Base-by-base conservation (phyloP, 2,113 vertebrate species). In the Vulpes lagopus region DNA sequence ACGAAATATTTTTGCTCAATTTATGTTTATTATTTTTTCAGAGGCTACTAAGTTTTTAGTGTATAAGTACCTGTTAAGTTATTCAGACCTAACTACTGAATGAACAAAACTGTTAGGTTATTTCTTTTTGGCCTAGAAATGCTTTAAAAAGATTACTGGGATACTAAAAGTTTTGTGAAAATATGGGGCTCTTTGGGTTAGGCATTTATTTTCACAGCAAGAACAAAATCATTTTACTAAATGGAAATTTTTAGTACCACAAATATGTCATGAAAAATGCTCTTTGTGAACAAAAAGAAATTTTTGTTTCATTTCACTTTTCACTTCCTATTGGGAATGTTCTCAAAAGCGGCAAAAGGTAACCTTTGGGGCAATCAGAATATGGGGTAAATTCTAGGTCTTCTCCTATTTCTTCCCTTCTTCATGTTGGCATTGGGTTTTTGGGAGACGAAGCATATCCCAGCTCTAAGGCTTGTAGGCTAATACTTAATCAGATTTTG, bases 221-320 rank as follows among this genome's bases (percentile, higher is more conserved):
- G 23, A 94, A 53, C 16, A 74, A 51, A 89, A 82, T 62, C 79
- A 82, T 96, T 88, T 91, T 74, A 55, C 35, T 88, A 93, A 91
- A 76, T 60, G 51, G 87, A 84, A 93, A 93, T n/a, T 90, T 95
- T 83, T 5, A 53, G 22, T 57, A 49, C 12, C 23, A 79, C 25
- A 69, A 94, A 83, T 55, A 83, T 67, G 76, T 88, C 49, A 20
- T 88, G 79, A 73, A 76, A 88, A 79, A 11, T 69, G 9, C 17
- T 88, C 35, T 91, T 84, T 76, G 76, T 94, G 53, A 96, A 85
- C 88, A 17, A 93, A 94, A 91, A 91, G 2, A 84, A 55, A 81
- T 30, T 79, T 96, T 91, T 90, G 14, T 90, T 55, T 35, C 38
- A 6, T 89, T 38, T 94, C 43, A 85, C 30, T 83, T 91, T 94